phyloP scores from a whole-genome alignment of 2,113 vertebrate genomes.

The Paracanthobrama guichenoti region DNA sequence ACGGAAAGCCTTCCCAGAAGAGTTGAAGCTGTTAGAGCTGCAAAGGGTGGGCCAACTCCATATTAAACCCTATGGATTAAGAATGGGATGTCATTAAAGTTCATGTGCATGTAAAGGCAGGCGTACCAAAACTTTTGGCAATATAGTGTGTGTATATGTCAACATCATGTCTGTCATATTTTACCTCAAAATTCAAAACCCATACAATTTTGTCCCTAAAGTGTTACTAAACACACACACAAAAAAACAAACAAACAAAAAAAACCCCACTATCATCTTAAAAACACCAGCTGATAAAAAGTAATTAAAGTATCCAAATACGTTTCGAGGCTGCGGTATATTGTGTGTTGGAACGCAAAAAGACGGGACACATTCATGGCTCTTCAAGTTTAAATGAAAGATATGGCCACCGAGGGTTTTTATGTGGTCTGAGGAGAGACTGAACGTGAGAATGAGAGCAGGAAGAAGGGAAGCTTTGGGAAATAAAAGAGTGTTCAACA shows the following conservation, averaged over 20 bases:
- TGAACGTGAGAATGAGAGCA: slow-evolving; percentile 5
- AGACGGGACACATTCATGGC: neutral
- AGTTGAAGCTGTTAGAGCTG: no score
- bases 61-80: no score
- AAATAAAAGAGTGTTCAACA: slow-evolving; percentile 17
- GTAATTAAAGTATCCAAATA: neutral
- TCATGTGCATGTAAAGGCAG: no score
- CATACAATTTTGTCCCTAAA: neutral
- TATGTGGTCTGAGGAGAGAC: neutral
- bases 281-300: neutral
- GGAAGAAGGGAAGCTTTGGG: slow-evolving; percentile 10
- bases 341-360: neutral
- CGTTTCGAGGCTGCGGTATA: neutral
- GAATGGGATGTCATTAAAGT: no score
- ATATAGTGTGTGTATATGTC: neutral
- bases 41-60: no score
- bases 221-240: neutral
- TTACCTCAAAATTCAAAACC: neutral
- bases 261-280: neutral
- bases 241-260: no score
- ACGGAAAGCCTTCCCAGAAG: no score
- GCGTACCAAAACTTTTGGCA: no score
- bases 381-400: neutral
- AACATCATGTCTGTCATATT: neutral
- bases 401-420: neutral